Evolutionary conservation across 2,113 vertebrate species (phyloP).

Genomic region (Oxyura jamaicensis): DNA sequence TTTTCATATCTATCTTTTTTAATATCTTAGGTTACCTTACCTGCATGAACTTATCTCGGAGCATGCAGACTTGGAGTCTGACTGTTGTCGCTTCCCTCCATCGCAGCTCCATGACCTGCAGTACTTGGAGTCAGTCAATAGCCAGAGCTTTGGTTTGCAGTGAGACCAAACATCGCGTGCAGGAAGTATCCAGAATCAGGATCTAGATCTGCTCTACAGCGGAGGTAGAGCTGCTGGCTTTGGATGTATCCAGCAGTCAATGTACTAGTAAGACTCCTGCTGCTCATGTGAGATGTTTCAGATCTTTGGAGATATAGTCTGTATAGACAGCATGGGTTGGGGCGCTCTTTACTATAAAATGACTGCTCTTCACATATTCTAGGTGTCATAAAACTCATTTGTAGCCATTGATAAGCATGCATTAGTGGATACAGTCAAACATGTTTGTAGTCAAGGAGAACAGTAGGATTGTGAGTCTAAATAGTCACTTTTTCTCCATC

Average conservation of each 20-base stretch:
- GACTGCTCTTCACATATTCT: background rate
- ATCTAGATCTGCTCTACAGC: background rate
- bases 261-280: background rate
- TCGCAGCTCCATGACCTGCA: background rate
- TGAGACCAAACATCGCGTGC: background rate
- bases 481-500: background rate
- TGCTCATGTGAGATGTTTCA: background rate
- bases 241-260: background rate
- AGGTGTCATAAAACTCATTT: background rate
- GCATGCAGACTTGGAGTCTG: background rate
- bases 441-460: background rate
- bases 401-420: background rate
- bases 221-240: background rate
- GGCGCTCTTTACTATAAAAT: background rate
- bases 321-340: background rate
- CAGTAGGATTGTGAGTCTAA: background rate
- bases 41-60: background rate
- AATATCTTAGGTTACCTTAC: background rate
- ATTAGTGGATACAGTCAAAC: background rate
- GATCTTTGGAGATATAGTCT: background rate
- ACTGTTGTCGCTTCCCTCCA: background rate
- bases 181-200: background rate
- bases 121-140: background rate
- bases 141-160: background rate
- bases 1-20: background rate